Evolutionary conservation across 2,888 invertebrate species (phyloP), one percentile per base, ranked within the genome.

Genomic region (Ypsolopha sequella): DNA sequence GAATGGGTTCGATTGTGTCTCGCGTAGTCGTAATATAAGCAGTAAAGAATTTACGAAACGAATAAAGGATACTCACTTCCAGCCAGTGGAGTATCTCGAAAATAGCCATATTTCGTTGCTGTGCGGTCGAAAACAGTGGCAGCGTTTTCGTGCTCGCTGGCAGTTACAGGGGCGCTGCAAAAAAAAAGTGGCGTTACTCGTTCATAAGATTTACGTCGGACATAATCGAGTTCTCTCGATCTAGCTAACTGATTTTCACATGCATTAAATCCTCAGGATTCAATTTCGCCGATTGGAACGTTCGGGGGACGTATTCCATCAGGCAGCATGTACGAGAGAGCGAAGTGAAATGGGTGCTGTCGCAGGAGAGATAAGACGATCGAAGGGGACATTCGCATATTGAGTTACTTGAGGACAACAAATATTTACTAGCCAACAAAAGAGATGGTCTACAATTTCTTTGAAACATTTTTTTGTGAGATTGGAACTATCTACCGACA

Each of bases 21-120:
- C 38, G 6, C 46, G n/a, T 10, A 44, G 1, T 35, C 34, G 45
- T 45, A n/a, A 33, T n/a, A 9, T 45, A 33, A 34, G 33, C 33
- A 24, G 9, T 24, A 24, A 24, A 24, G 24, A 24, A 24, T 24
- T 24, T 24, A n/a, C 33, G 33, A 43, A 43, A 43, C 43, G 11
- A 14, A 33, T 6, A 39, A 41, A 41, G 14, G 13, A 8, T 11
- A 86, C 87, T 87, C 73, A 87, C 87, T 95, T 95, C 98, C 98
- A 98, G 60, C 98, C 98, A 34, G 97, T 98, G 50, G 97, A 97
- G 85, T 97, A 98, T 68, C 98, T 91, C 73, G 97, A 97, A 85
- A 99, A 98, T 60, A 99, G 89, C 99, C 99, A 99, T 79, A 95
- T 95, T 88, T 96, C 96, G 77, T 95, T 95, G 70, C 94, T 92